Conservation (phyloP, 2,113 vertebrate species). For the Lophius piscatorius region DNA sequence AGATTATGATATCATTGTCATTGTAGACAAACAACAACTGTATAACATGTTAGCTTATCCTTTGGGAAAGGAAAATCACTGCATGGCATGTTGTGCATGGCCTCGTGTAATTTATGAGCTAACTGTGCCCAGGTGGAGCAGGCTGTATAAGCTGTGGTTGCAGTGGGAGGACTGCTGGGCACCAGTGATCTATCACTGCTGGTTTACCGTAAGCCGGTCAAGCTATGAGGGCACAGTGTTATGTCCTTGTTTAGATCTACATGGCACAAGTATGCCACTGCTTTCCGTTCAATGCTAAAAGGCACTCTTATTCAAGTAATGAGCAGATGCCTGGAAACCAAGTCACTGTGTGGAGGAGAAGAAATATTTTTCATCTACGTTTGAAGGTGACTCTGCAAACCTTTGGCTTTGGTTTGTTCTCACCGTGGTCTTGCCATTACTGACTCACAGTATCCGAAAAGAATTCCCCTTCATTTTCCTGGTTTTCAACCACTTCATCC, state of each 20-base stretch:
- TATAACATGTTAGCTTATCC: too few relatives aligned
- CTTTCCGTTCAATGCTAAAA: background rate
- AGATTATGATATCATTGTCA: too few relatives aligned
- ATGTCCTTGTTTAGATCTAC: background rate
- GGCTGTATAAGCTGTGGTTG: slow-evolving; percentile 70
- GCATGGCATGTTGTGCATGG: slow-evolving; percentile 26
- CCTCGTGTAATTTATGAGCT: slow-evolving; percentile 53
- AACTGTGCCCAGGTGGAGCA: slow-evolving; percentile 69
- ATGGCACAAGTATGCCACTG: background rate
- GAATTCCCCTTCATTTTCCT: slow-evolving; percentile 64
- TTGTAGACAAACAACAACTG: too few relatives aligned
- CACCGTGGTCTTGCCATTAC: slow-evolving; percentile 52
- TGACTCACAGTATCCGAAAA: slow-evolving; percentile 65
- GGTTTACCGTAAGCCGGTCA: slow-evolving; percentile 52
- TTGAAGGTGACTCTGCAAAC: slow-evolving; percentile 61
- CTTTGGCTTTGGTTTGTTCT: slow-evolving; percentile 57
- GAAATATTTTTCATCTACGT: slow-evolving; percentile 9
- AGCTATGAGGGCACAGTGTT: slow-evolving; percentile 1
- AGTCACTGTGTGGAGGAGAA: slow-evolving; percentile 10
- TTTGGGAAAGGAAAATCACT: slow-evolving; percentile 17
- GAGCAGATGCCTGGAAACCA: slow-evolving; percentile 20
- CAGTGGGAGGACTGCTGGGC: slow-evolving; percentile 72
- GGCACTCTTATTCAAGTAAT: background rate
- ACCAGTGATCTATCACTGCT: slow-evolving; percentile 61
- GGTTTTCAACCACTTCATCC: slow-evolving; percentile 52